phyloP scores from a whole-genome alignment of 2,797 vertebrate genomes.

The Loris lydekkerianus region DNA sequence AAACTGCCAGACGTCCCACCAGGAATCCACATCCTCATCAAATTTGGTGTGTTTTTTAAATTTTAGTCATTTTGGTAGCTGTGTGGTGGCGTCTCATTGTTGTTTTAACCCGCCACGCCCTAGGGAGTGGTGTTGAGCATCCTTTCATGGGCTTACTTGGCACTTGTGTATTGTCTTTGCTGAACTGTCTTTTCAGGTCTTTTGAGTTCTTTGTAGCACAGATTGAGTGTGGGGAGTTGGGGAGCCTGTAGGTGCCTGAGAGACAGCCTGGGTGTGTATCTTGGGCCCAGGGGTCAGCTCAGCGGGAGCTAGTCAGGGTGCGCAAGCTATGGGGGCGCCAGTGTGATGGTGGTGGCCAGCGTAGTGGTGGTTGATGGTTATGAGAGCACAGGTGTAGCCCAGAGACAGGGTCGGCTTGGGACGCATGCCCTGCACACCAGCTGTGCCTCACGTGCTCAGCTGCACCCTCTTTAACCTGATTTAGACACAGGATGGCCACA shows the following conservation, averaged over 20 bases:
- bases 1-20: not conserved
- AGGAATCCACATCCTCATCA: accelerated
- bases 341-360: not conserved
- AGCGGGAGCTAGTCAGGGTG: not conserved
- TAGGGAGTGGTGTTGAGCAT: accelerated
- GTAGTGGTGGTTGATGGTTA: accelerated
- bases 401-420: not conserved
- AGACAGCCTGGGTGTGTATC: not conserved
- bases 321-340: accelerated
- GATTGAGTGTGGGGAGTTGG: accelerated
- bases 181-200: not conserved
- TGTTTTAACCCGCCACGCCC: not conserved
- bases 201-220: not conserved
- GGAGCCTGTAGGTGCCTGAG: accelerated
- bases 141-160: accelerated
- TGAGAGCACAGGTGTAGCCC: not conserved
- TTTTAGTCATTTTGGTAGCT: not conserved
- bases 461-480: not conserved
- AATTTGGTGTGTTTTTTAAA: accelerated
- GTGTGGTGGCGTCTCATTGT: accelerated
- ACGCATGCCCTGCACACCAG: accelerated
- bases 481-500: accelerated
- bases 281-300: no score
- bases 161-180: not conserved
- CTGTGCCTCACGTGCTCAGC: accelerated